These are phyloP conservation scores for Holacanthella duospinosa DNA, from an alignment of 2,888 invertebrate genomes.

Conservation along the genomic window DNA sequence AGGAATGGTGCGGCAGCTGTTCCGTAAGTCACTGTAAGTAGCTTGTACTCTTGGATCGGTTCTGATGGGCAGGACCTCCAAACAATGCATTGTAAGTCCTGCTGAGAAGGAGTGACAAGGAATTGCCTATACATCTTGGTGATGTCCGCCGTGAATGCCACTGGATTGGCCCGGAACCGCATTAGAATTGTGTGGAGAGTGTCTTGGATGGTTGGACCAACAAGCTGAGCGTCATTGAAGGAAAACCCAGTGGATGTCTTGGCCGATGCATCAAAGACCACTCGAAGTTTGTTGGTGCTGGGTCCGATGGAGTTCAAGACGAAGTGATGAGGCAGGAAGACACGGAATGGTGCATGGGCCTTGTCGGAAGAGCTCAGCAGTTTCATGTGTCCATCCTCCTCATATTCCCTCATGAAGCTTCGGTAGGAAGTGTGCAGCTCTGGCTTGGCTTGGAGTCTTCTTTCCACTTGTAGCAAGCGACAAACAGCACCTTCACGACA, in stretches of 20 bases:
- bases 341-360: background rate
- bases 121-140: conserved; percentile 39
- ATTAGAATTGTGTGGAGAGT: conserved; percentile 36
- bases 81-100: conserved; percentile 35
- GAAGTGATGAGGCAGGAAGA: conserved; percentile 38
- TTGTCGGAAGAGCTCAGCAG: conserved; percentile 10
- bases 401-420: conserved; percentile 33
- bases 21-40: no score
- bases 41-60: conserved; percentile 18
- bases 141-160: conserved; percentile 38
- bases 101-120: conserved; percentile 28
- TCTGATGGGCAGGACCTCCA: conserved; percentile 28
- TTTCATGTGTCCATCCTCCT: conserved; percentile 30
- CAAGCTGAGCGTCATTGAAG: conserved; percentile 37
- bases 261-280: conserved; percentile 39
- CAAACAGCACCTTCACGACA: conserved; percentile 22
- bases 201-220: conserved; percentile 38
- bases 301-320: conserved; percentile 37
- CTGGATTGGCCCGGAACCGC: conserved; percentile 35
- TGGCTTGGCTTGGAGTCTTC: conserved; percentile 17
- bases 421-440: conserved; percentile 20
- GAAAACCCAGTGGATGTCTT: conserved; percentile 31
- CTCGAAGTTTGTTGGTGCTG: conserved; percentile 37
- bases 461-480: conserved; percentile 30
- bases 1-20: no score